Percentiles rank a stretch among this genome's conserved stretches.
Conservation (phyloP, 2,113 vertebrate species). For the Pteropus alecto region DNA sequence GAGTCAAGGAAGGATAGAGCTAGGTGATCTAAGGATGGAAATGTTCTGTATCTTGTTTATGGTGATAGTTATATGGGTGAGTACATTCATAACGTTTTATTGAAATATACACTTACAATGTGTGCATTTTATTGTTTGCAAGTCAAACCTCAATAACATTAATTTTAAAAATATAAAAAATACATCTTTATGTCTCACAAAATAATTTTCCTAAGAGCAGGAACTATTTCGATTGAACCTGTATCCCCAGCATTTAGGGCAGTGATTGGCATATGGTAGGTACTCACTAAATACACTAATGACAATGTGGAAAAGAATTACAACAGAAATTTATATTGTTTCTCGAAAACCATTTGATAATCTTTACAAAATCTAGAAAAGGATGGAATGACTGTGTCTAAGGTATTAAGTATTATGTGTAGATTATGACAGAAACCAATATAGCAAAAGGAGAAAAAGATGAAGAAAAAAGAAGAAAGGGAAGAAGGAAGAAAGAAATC, state of each 20-base stretch:
- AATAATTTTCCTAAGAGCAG: neutral
- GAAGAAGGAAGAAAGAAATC: neutral
- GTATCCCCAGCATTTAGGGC: neutral
- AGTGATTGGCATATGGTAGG: neutral
- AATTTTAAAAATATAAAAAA: neutral
- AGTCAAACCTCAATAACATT: neutral
- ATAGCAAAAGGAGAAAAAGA: neutral
- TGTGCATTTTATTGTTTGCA: neutral
- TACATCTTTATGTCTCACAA: neutral
- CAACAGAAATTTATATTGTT: neutral
- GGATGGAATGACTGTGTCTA: neutral
- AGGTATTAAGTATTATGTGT: neutral
- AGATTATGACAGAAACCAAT: neutral
- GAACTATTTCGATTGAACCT: neutral
- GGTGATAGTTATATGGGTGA: neutral
- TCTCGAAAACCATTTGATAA: neutral
- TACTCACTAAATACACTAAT: neutral
- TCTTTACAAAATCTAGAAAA: conserved; percentile 21
- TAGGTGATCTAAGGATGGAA: neutral
- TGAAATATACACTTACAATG: neutral
- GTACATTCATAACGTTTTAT: neutral
- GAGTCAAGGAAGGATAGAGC: neutral
- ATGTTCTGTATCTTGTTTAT: neutral
- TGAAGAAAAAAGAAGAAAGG: too few species aligned
- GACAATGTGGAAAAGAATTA: neutral